Evolutionary conservation across 2,113 vertebrate species (phyloP).

Genomic region (Solea senegalensis): DNA sequence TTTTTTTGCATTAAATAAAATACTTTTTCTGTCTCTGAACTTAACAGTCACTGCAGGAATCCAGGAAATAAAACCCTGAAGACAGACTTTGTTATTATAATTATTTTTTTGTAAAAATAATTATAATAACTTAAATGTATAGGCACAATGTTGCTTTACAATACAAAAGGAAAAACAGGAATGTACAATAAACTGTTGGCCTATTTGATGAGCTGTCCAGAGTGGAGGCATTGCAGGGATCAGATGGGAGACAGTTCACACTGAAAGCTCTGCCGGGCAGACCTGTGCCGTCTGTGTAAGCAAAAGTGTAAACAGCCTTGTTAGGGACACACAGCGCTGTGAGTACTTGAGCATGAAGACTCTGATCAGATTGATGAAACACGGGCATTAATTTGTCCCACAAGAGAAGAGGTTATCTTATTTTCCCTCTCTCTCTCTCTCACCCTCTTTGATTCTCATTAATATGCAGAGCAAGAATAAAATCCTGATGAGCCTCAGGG

Average conservation of each 20-base stretch:
- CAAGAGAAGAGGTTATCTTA: slow-evolving; percentile 67
- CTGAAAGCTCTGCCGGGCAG: too few relatives aligned
- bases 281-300: slow-evolving; percentile 12
- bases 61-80: neutral
- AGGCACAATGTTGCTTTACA: too few relatives aligned
- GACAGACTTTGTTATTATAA: neutral
- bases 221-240: too few relatives aligned
- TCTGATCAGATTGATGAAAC: slow-evolving; percentile 71
- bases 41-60: slow-evolving; percentile 13
- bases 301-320: slow-evolving; percentile 65
- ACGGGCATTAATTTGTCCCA: slow-evolving; percentile 73
- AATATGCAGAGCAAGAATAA: slow-evolving; percentile 77
- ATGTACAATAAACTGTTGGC: too few relatives aligned
- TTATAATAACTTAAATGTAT: too few relatives aligned
- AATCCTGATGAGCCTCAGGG: slow-evolving; percentile 70
- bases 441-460: slow-evolving; percentile 66
- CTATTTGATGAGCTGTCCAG: too few relatives aligned
- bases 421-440: slow-evolving; percentile 18
- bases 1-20: slow-evolving; percentile 21
- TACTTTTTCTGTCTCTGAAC: too few relatives aligned
- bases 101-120: too few relatives aligned
- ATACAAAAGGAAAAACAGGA: too few relatives aligned
- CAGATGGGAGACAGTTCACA: too few relatives aligned
- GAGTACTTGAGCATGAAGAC: slow-evolving; percentile 57
- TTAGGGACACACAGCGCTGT: slow-evolving; percentile 44